Base-by-base conservation (phyloP, 2,888 invertebrate species). In the Galerucella calmariensis region DNA sequence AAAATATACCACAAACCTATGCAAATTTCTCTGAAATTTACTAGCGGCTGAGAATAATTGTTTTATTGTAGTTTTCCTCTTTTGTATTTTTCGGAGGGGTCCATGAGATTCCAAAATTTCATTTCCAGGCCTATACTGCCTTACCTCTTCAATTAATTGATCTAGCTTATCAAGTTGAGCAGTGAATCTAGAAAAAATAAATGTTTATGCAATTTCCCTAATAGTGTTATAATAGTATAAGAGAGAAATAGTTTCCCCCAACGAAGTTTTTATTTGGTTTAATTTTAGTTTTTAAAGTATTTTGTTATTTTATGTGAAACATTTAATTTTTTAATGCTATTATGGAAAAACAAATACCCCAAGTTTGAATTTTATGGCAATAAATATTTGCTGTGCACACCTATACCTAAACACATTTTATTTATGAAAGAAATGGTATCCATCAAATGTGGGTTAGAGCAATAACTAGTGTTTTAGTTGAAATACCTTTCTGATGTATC, bases 21-120 rank as follows among this genome's bases (percentile, higher is more conserved):
- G 91, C 75, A 98, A 89, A 83, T 94, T 94, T 88, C 98, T 98
- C 87, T 98, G 97, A 86, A 99, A 98, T 89, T 98, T 99, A 84
- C 97, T 96, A 69, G 97, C 95, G 11, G 97, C 96, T 0, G 97
- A 95, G 88, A 99, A 99, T 56, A 99, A 90, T 84, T 98, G 97
- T 79, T 97, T 94, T 77, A 99, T 96, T 72, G 95, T 94, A 53
- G 95, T 94, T 87, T 95, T 95, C 88, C 95, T 95, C 81, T 94
- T 92, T 83, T 94, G 92, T 62, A 79, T 76, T 75, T 94, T 90
- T 41, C 95, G 89, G 80, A 92, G 92, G 62, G 91, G 88, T 16
- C 90, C 89, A 12, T 91, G 89, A 0, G 91, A 90, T 79, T 93
- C 93, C n/a, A 93, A 89, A 0, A 93, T 90, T 63, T 92, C 92